A percentile compares a stretch with the other conserved stretches of the same genome.
These are phyloP conservation scores for Tupiocoris notatus DNA, from an alignment of 2,888 invertebrate species.

Conservation along the genomic window DNA sequence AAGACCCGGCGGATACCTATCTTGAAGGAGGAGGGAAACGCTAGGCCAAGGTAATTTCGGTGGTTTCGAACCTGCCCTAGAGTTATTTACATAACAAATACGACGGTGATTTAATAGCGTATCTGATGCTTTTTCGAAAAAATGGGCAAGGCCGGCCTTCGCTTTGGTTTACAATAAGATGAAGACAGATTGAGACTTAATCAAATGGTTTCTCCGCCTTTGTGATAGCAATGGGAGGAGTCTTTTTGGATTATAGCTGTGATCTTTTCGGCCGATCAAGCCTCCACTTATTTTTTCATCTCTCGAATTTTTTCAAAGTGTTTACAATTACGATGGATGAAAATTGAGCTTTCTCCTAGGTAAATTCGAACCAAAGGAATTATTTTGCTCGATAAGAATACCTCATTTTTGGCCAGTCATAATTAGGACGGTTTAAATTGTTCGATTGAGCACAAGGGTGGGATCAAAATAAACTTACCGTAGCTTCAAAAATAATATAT, in stretches of 20 bases:
- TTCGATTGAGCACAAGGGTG: too few relatives aligned
- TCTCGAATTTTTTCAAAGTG: too few relatives aligned
- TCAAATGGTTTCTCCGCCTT: neutral
- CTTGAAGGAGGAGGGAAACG: neutral
- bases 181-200: neutral
- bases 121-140: neutral
- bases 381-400: too few relatives aligned
- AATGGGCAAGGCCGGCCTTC: neutral
- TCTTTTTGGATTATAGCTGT: neutral
- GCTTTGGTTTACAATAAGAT: neutral
- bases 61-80: neutral
- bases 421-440: too few relatives aligned
- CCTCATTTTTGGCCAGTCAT: too few relatives aligned
- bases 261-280: too few relatives aligned
- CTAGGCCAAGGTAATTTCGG: slow-evolving; percentile 18
- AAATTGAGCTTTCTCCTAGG: too few relatives aligned
- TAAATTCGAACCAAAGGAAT: too few relatives aligned
- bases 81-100: slow-evolving; percentile 35
- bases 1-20: neutral
- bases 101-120: neutral
- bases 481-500: too few relatives aligned
- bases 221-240: neutral
- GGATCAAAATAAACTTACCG: too few relatives aligned
- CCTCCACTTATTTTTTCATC: too few relatives aligned
- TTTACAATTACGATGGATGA: too few relatives aligned